A percentile compares a stretch with the other conserved stretches of the same genome.
phyloP scores from a whole-genome alignment of 2,113 vertebrate genomes.

The Corythornis vintsioides region DNA sequence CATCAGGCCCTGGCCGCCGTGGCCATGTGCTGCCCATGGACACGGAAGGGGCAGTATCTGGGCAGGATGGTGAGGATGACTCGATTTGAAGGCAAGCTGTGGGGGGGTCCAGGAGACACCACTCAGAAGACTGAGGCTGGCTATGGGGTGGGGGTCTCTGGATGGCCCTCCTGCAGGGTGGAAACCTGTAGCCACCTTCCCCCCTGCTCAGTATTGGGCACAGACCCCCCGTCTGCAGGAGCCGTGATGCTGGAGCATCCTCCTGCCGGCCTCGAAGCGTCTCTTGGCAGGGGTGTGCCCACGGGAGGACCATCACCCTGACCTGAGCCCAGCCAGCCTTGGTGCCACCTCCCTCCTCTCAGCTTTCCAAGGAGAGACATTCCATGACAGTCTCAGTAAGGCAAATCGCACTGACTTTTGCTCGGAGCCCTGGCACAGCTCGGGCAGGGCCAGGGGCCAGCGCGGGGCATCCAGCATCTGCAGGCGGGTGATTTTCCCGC shows the following conservation, averaged over 20 bases:
- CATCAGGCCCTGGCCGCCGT: rapidly evolving
- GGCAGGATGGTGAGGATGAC: not conserved
- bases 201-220: not conserved
- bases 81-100: not conserved
- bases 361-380: not conserved
- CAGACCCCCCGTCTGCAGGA: rapidly evolving
- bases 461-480: rapidly evolving
- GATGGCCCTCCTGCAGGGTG: not conserved
- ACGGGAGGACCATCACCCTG: not conserved
- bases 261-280: not conserved
- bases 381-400: rapidly evolving
- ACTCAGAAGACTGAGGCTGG: not conserved
- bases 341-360: rapidly evolving
- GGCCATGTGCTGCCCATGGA: not conserved
- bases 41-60: not conserved
- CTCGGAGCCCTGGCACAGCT: rapidly evolving
- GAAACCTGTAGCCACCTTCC: not conserved
- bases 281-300: not conserved
- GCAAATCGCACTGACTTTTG: not conserved
- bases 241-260: rapidly evolving
- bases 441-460: rapidly evolving
- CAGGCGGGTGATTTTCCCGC: not conserved
- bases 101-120: not conserved
- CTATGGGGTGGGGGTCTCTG: not conserved
- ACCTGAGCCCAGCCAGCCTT: rapidly evolving